Percentiles rank a stretch among this genome's conserved stretches.
phyloP scores from a whole-genome alignment of 2,797 vertebrate species.

The Lophotriccus pileatus region DNA sequence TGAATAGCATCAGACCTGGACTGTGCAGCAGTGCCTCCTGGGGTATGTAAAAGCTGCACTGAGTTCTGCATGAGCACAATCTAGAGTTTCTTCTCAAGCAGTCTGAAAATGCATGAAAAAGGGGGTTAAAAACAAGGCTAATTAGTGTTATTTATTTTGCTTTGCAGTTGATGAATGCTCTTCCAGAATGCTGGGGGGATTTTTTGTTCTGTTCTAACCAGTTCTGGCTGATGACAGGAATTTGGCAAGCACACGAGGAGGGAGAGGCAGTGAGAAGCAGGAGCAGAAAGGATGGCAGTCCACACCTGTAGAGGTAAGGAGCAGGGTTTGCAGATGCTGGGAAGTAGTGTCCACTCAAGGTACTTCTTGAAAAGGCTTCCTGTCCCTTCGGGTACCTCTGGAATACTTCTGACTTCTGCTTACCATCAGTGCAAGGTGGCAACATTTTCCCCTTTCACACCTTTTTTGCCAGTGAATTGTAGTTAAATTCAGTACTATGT shows the following conservation, averaged over 20 bases:
- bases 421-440: neutral
- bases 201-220: neutral
- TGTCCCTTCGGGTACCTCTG: neutral
- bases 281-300: neutral
- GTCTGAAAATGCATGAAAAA: neutral
- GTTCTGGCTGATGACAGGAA: neutral
- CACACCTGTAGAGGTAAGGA: neutral
- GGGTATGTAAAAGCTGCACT: neutral
- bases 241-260: neutral
- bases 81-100: neutral
- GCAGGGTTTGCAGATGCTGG: neutral
- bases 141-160: neutral
- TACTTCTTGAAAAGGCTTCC: neutral
- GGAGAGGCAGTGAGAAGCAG: neutral
- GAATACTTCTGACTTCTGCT: neutral
- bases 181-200: neutral
- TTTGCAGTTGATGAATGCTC: neutral
- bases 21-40: neutral
- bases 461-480: neutral
- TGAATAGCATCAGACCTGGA: neutral
- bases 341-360: neutral
- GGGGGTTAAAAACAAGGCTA: neutral
- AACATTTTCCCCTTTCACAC: neutral
- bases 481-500: rapidly evolving
- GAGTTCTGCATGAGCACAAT: neutral